Conservation (phyloP, 2,797 vertebrate genomes). For the Anabacerthia variegaticeps region DNA sequence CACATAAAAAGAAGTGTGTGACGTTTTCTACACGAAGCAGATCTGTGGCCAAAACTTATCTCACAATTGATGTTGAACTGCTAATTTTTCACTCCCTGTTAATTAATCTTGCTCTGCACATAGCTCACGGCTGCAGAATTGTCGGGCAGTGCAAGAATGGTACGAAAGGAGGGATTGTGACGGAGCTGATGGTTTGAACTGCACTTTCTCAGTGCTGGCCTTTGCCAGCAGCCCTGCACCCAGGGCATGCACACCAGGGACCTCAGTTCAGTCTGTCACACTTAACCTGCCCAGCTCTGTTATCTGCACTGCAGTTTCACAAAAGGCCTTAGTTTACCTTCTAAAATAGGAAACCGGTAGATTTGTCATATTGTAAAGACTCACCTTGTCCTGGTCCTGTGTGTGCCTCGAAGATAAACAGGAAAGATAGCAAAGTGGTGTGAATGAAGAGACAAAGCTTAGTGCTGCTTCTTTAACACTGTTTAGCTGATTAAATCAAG, state of each 20-base stretch:
- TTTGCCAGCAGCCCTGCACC: background rate
- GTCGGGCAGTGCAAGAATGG: rapidly evolving
- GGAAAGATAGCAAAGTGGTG: slow-evolving; percentile 71
- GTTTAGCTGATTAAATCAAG: background rate
- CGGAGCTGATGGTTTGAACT: background rate
- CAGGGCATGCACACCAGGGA: background rate
- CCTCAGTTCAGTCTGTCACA: background rate
- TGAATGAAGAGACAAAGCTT: slow-evolving; percentile 33
- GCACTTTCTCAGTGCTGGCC: background rate
- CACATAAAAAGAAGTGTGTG: background rate
- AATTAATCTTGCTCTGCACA: background rate
- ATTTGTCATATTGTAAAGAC: slow-evolving; percentile 30
- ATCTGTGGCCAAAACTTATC: background rate
- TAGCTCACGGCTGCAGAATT: background rate
- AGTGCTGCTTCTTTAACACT: slow-evolving; percentile 5
- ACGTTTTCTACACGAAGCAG: background rate
- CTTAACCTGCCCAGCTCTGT: background rate
- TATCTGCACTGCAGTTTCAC: slow-evolving; percentile 38
- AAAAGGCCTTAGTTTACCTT: background rate
- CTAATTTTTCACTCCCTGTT: background rate
- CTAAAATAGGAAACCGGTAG: slow-evolving; percentile 47
- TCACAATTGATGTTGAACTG: background rate
- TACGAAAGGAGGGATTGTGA: background rate
- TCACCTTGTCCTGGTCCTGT: background rate
- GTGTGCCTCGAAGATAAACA: slow-evolving; percentile 63